A percentile compares a stretch with the other conserved stretches of the same genome.
phyloP scores from a whole-genome alignment of 2,113 vertebrate species.

The Odobenus rosmarus region DNA sequence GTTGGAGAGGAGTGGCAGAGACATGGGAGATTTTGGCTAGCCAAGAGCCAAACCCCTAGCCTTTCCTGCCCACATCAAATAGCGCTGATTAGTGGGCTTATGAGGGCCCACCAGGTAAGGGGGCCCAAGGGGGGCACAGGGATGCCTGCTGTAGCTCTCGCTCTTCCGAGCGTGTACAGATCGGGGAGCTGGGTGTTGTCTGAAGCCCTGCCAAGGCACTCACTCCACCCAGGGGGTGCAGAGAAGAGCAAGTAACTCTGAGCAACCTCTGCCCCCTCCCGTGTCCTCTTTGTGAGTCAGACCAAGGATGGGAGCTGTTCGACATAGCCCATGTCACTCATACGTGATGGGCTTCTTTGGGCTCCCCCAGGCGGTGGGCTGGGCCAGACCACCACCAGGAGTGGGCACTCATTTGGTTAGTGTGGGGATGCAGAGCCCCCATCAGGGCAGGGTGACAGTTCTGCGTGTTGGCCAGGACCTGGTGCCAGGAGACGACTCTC shows the following conservation, averaged over 20 bases:
- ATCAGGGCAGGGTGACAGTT: background rate
- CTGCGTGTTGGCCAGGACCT: background rate
- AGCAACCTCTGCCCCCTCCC: too few relatives aligned
- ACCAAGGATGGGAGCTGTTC: background rate
- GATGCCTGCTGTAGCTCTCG: background rate
- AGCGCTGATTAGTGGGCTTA: background rate
- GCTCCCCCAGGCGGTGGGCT: background rate
- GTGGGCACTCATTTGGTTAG: background rate
- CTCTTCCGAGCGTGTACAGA: too few relatives aligned
- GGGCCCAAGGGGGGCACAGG: background rate
- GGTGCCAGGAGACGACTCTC: background rate
- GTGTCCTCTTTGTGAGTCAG: background rate
- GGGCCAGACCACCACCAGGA: background rate
- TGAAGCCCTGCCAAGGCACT: background rate
- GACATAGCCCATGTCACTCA: background rate
- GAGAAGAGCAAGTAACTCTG: background rate
- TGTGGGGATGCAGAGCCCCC: background rate
- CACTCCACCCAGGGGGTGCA: background rate
- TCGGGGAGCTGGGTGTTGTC: background rate
- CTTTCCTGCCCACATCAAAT: background rate
- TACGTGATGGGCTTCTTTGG: background rate
- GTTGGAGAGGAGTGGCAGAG: background rate
- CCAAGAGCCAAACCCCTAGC: background rate
- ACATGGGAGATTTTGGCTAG: background rate
- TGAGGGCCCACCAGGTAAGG: background rate